Base-by-base conservation (phyloP, 2,888 invertebrate species). In the Drosophila tripunctata region DNA sequence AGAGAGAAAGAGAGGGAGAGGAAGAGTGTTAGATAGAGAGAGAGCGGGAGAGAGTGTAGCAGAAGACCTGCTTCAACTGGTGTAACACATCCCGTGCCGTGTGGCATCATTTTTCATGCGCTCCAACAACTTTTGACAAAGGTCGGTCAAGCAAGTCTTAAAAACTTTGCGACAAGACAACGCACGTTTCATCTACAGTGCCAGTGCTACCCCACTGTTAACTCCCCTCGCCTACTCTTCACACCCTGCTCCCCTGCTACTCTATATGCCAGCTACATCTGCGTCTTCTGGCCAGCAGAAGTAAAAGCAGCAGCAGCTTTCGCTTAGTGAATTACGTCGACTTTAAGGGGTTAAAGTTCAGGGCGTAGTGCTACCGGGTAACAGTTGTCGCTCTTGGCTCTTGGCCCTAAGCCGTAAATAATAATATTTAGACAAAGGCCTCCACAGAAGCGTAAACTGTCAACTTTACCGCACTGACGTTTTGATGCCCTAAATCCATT, bases 91-190 rank as follows among this genome's bases (percentile, higher is more conserved):
- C 69, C 78, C 67, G 66, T 67, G 73, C 77, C 77, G 74, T 78
- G 62, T 77, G 84, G 86, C 87, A 84, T 86, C 86, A 84, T 84
- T 88, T 84, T 88, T 84, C 84, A 88, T 84, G 87, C 83, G 88
- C 78, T 83, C 86, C 66, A 84, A 79, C 88, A 84, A 84, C 84
- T 84, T 84, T 86, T 84, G 84, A 84, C 88, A 84, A 88, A 84
- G 84, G 84, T 84, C 84, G 84, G 84, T 84, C 88, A 86, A 84
- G 88, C 84, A 82, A 86, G 88, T 88, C 84, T 86, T 88, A 84
- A 84, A 84, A 83, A 83, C 86, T 83, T 83, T 83, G 83, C 86
- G 82, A 82, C 75, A 82, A 87, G 85, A 82, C 82, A 85, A 82
- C 82, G 86, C 88, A 82, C 87, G 87, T 87, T 84, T 76, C 76